These are phyloP conservation scores for Silurus lanzhouensis DNA, from an alignment of 2,797 vertebrate genomes.

Conservation along the genomic window DNA sequence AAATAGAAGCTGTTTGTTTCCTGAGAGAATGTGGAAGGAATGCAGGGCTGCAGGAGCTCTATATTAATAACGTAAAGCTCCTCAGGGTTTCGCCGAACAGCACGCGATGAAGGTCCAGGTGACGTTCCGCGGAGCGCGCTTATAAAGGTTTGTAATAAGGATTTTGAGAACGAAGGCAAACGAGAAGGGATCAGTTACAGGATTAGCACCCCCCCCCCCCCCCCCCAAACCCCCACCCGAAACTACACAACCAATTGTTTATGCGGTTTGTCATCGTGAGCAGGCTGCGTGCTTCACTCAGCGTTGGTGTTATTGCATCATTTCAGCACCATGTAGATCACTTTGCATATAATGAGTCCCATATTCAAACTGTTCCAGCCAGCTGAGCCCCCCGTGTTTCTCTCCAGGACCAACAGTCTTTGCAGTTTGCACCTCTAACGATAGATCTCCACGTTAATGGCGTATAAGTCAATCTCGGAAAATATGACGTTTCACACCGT, in stretches of 20 bases:
- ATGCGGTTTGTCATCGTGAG: constrained; percentile 64
- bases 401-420: constrained; percentile 38
- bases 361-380: constrained; percentile 64
- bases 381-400: constrained; percentile 57
- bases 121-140: constrained; percentile 4
- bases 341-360: constrained; percentile 73
- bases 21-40: constrained; percentile 57
- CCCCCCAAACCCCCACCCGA: constrained; percentile 17
- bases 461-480: constrained; percentile 10
- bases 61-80: constrained; percentile 51
- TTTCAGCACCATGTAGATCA: constrained; percentile 72
- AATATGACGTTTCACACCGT: constrained; percentile 8
- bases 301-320: constrained; percentile 72
- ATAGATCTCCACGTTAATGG: constrained; percentile 29
- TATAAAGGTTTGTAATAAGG: constrained; percentile 18
- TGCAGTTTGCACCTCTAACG: constrained; percentile 24
- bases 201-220: constrained; percentile 48
- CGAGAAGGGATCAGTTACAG: constrained; percentile 54
- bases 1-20: constrained; percentile 39
- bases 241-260: constrained; percentile 65
- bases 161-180: constrained; percentile 1
- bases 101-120: constrained; percentile 28
- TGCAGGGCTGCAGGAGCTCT: constrained; percentile 40
- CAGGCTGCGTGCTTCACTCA: constrained; percentile 72
- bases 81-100: background rate